Conservation (phyloP, 2,888 invertebrate species). For the Lepidocyrtoides sp. region DNA sequence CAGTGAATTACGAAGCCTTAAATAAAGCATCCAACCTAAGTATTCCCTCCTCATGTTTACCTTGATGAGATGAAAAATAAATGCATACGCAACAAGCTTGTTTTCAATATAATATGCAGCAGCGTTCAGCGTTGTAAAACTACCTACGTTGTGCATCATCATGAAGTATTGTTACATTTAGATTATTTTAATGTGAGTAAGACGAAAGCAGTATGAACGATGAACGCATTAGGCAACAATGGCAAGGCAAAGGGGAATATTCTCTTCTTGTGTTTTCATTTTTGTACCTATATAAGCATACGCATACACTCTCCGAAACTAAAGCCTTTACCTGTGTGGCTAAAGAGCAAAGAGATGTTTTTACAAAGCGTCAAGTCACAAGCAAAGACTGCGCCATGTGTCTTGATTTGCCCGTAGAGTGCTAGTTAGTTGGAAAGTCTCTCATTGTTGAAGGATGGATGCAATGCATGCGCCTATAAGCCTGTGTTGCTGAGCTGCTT, state of each 20-base stretch:
- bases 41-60: neutral
- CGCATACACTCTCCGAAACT: neutral
- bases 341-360: neutral
- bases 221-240: neutral
- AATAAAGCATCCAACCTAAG: neutral
- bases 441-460: conserved; percentile 69
- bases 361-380: neutral
- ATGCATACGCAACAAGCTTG: no score
- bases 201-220: neutral
- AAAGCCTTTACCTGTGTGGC: neutral
- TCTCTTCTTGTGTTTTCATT: conserved; percentile 36
- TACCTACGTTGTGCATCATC: no score
- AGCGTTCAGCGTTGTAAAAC: neutral
- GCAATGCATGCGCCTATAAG: conserved; percentile 2
- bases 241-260: neutral
- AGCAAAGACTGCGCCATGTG: conserved; percentile 54
- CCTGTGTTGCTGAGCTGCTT: neutral
- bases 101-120: no score
- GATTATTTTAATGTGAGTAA: neutral
- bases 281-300: conserved; percentile 27
- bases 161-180: no score
- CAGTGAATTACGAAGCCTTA: neutral
- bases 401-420: no score
- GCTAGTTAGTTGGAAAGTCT: conserved; percentile 54
- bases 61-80: no score